Base-by-base conservation (phyloP, 2,113 vertebrate genomes). In the Irena cyanogastra region DNA sequence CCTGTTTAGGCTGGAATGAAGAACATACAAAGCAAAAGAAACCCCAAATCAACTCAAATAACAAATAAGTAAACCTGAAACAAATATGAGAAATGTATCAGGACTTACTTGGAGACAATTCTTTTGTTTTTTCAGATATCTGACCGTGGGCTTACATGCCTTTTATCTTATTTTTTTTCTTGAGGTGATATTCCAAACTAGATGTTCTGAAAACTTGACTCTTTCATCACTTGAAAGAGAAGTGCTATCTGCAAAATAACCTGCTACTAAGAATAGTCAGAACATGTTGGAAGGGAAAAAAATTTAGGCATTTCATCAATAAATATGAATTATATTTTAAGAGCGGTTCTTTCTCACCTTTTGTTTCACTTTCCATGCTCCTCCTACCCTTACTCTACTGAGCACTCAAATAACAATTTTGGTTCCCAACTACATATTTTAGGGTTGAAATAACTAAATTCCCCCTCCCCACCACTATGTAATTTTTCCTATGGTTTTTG, bases 401-500 rank as follows among this genome's bases (percentile, higher is more conserved):
- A 64, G 11, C 21, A 60, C 9, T 74, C 33, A 78, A 47, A 54
- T 24, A 26, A 68, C 4, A 53, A 54, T 53, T 56, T 53, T 41
- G 17, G 45, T 74, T 83, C 42, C 31, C 5, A 47, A 5, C 39
- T 71, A 10, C 9, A 7, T n/a, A 17, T 64, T 83, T 37, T 12
- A 19, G 14, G 23, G n/a, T 6, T 47, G 3, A 75, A 93, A 45
- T 45, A 1, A 24, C 44, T 78, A 57, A 16, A 71, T 79, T 31
- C 6, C 28, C 8, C 18, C 17, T 17, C 13, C 5, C 23, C 6
- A 13, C 5, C 8, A 3, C 9, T 3, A 0, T 44, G 23, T 2
- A 56, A 8, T 60, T 75, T 93, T 83, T 63, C 13, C 22, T 33
- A 1, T 69, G 5, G 7, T 79, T 91, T 76, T 52, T 17, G 8